Evolutionary conservation across 2,888 invertebrate species (phyloP).

Genomic region (Eupelmus urozonus): DNA sequence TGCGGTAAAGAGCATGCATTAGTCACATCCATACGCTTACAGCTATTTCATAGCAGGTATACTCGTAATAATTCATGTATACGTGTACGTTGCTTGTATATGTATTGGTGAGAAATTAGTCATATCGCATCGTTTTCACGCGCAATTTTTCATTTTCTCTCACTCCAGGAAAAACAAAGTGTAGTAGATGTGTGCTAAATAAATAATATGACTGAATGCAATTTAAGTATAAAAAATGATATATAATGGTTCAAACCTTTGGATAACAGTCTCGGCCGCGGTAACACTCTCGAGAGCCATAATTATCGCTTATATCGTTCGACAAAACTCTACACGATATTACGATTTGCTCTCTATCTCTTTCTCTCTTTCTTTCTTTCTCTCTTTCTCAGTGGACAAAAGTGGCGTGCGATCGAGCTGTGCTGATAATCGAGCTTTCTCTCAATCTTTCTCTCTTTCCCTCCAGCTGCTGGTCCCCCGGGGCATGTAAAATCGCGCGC

Average conservation of each 20-base stretch:
- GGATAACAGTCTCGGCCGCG: slow-evolving; percentile 76
- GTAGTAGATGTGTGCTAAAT: not conserved
- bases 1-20: too few relatives aligned
- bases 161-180: not conserved
- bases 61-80: too few relatives aligned
- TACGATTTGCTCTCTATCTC: slow-evolving; percentile 10
- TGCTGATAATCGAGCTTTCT: not conserved
- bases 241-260: slow-evolving; percentile 77
- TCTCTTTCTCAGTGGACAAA: not conserved
- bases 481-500: too few relatives aligned
- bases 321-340: not conserved
- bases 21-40: too few relatives aligned
- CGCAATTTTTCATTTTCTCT: slow-evolving; percentile 6
- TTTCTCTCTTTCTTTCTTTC: slow-evolving; percentile 34
- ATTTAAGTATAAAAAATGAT: slow-evolving; percentile 49
- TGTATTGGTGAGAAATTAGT: too few relatives aligned
- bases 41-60: too few relatives aligned
- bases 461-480: not conserved
- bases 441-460: slow-evolving; percentile 1
- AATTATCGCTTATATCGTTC: slow-evolving; percentile 57
- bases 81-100: too few relatives aligned
- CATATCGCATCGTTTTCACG: too few relatives aligned
- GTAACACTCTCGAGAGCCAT: slow-evolving; percentile 77
- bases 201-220: not conserved
- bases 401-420: not conserved